Percentiles rank a stretch among this genome's conserved stretches.
Conservation (phyloP, 2,888 invertebrate genomes). For the Abrostola tripartita region DNA sequence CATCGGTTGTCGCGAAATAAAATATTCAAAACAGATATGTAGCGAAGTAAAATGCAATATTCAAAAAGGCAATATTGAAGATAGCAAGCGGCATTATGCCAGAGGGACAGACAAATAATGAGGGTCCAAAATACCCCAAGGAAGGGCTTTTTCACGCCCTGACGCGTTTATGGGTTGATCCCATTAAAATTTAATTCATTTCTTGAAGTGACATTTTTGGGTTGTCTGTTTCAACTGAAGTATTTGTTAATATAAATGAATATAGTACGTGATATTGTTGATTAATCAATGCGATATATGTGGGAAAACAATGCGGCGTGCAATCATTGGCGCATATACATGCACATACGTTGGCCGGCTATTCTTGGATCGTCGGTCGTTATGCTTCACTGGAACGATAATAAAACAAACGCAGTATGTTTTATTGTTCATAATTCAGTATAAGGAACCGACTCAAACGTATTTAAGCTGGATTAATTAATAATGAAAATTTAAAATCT, state of each 20-base stretch:
- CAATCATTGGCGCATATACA: constrained; percentile 20
- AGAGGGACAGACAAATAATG: constrained; percentile 69
- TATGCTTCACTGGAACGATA: constrained; percentile 28
- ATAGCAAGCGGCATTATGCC: constrained; percentile 64
- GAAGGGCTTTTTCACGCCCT: constrained; percentile 66
- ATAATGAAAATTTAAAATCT: neutral
- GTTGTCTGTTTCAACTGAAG: constrained; percentile 20
- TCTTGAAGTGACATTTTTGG: constrained; percentile 42
- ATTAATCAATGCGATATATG: neutral
- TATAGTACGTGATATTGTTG: neutral
- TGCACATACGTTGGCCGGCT: constrained; percentile 17
- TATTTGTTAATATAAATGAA: constrained; percentile 22
- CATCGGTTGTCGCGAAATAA: constrained; percentile 55
- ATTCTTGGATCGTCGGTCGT: constrained; percentile 19
- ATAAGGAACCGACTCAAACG: constrained; percentile 2
- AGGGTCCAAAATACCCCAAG: constrained; percentile 67
- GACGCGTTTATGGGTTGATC: constrained; percentile 68
- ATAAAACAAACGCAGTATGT: constrained; percentile 15
- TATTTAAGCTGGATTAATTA: constrained; percentile 16
- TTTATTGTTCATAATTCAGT: constrained; percentile 22
- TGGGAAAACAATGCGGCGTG: constrained; percentile 17
- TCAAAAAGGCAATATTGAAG: constrained; percentile 63
- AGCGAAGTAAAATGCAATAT: constrained; percentile 65
- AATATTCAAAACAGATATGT: constrained; percentile 68
- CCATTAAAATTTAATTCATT: constrained; percentile 75